Base-by-base conservation (phyloP, 1,140 invertebrate genomes). In the Drosophila grimshawi region DNA sequence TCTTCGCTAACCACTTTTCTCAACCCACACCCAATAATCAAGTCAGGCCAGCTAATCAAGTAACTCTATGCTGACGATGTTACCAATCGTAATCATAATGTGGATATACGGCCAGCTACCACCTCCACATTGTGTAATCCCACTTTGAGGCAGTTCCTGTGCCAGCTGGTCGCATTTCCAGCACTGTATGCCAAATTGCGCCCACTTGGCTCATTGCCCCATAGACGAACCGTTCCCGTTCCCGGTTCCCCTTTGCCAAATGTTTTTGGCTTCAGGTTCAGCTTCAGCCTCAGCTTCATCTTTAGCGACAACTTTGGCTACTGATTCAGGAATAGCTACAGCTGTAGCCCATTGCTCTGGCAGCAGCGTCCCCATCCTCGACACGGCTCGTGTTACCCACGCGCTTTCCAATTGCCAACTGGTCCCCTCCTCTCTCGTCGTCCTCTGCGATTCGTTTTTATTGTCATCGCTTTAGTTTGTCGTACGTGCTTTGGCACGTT, bases 391-490 rank as follows among this genome's bases (percentile, higher is more conserved):
- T 86, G 83, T 86, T 86, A 86, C 82, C 82, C 82, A 86, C 82
- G 82, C 83, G 82, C 78, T 81, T 67, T 79, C 67, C 78, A 74
- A 80, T 85, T 82, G 80, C 69, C 70, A 68, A 49, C 19, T 39
- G 41, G 46, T 33, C 4, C 45, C 10, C 46, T 46, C 57, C 30
- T 10, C 33, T 30, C 59, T 59, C 56, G 65, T 52, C 41, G 37
- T 27, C 66, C 33, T 45, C 61, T 71, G 82, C 79, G 69, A 88
- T 86, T 86, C 76, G 76, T 66, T 88, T 86, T 86, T 86, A 86
- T 86, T 88, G 85, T 86, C 83, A 86, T 86, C 82, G 79, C 76
- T 80, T 88, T 80, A 80, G 83, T 88, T 82, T 80, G 83, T 80
- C 83, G 80, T 89, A 88, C 83, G 83, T 89, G 83, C 83, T 78